Evolutionary conservation across 64 coral and sea anemone genomes (phyloP).

Genomic region (Pachyseris speciosa): DNA sequence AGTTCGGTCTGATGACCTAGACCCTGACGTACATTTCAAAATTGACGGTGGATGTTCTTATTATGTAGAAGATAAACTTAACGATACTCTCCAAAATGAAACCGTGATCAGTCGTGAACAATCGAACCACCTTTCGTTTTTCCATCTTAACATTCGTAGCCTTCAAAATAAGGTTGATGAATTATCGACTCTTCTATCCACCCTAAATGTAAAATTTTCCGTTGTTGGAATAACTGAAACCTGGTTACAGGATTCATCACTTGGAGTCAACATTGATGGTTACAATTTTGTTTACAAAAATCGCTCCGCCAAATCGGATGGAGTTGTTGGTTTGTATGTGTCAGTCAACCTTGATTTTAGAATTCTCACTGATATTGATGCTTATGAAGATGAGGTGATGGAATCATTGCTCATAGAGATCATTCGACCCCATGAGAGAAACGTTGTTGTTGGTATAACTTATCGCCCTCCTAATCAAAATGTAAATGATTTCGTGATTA

Average conservation of each 20-base stretch:
- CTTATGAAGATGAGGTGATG: background rate
- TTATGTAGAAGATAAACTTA: too few species aligned
- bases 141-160: background rate
- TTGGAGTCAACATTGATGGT: background rate
- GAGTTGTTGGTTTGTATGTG: slow-evolving; percentile 22
- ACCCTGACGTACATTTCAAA: too few species aligned
- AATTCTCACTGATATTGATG: background rate
- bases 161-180: background rate
- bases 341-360: slow-evolving; percentile 5
- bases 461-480: slow-evolving; percentile 20
- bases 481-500: background rate
- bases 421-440: slow-evolving; percentile 1
- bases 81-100: too few species aligned
- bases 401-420: slow-evolving; percentile 28
- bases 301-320: background rate
- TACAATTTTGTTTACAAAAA: slow-evolving; percentile 34
- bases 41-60: too few species aligned
- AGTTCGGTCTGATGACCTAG: too few species aligned
- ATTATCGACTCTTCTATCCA: background rate
- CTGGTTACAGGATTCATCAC: background rate
- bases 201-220: slow-evolving; percentile 20
- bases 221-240: slow-evolving; percentile 33
- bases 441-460: slow-evolving; percentile 19
- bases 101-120: too few species aligned
- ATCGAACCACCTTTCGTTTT: background rate